phyloP scores from a whole-genome alignment of 64 coral and sea anemone species.

The Platygyra sinensis region DNA sequence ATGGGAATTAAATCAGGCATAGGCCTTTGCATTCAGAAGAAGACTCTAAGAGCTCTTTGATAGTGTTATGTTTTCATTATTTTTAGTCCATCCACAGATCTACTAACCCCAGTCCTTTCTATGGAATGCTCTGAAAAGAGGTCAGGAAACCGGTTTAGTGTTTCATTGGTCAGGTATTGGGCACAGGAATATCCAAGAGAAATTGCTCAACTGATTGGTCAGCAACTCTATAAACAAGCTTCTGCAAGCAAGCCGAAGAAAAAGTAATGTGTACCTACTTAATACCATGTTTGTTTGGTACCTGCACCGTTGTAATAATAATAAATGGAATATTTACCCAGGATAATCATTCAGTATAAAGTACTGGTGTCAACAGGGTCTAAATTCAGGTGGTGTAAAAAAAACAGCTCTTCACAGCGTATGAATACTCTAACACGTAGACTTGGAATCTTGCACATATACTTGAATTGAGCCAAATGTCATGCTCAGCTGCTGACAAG shows the following conservation, averaged over 20 bases:
- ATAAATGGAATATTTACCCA: too few relatives aligned
- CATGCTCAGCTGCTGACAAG: too few relatives aligned
- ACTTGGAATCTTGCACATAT: too few relatives aligned
- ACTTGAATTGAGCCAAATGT: too few relatives aligned
- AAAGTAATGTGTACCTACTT: slow-evolving; percentile 59
- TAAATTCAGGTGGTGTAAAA: neutral
- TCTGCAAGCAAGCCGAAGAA: slow-evolving; percentile 84
- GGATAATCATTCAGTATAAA: too few relatives aligned
- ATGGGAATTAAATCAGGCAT: too few relatives aligned
- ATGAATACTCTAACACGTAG: too few relatives aligned
- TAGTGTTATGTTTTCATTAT: neutral
- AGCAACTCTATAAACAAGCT: slow-evolving; percentile 80
- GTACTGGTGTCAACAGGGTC: too few relatives aligned
- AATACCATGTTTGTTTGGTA: neutral
- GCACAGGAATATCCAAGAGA: slow-evolving; percentile 87
- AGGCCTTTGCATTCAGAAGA: too few relatives aligned
- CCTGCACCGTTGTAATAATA: neutral
- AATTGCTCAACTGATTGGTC: slow-evolving; percentile 70
- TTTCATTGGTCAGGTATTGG: slow-evolving; percentile 88
- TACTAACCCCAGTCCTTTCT: slow-evolving; percentile 70
- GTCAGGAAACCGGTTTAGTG: slow-evolving; percentile 86
- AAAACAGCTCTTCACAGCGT: too few relatives aligned
- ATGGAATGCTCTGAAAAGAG: slow-evolving; percentile 97
- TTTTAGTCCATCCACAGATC: slow-evolving; percentile 65
- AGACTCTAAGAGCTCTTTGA: neutral